Percentiles rank a stretch among this genome's conserved stretches.
Conservation (phyloP, 2,113 vertebrate species). For the Hiodon alosoides region DNA sequence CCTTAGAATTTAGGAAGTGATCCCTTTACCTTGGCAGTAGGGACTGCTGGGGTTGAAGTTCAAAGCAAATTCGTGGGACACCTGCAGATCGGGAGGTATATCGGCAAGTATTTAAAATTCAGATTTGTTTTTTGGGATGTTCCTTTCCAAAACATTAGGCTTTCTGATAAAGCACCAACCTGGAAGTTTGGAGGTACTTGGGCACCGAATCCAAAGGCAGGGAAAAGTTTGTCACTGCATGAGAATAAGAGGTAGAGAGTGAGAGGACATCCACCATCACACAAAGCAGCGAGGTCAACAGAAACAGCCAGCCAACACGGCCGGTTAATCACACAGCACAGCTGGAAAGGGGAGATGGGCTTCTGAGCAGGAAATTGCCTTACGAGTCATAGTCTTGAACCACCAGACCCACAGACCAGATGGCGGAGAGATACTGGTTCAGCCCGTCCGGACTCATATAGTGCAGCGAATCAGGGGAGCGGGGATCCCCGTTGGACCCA, state of each 20-base stretch:
- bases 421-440: slow-evolving; percentile 82
- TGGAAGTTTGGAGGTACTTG: slow-evolving; percentile 82
- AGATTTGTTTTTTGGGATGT: neutral
- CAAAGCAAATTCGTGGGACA: slow-evolving; percentile 87
- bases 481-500: slow-evolving; percentile 86
- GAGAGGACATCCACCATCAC: neutral
- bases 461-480: slow-evolving; percentile 80
- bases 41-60: slow-evolving; percentile 85
- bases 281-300: neutral
- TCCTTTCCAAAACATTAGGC: neutral
- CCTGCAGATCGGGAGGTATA: slow-evolving; percentile 53
- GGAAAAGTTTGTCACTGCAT: slow-evolving; percentile 83
- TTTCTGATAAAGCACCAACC: slow-evolving; percentile 52
- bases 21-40: slow-evolving; percentile 75
- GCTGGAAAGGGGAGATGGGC: neutral
- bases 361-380: slow-evolving; percentile 24
- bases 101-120: neutral
- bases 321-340: neutral
- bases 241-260: slow-evolving; percentile 21
- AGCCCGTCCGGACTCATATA: slow-evolving; percentile 79
- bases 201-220: slow-evolving; percentile 89
- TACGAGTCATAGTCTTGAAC: slow-evolving; percentile 89
- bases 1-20: no score
- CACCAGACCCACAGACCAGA: slow-evolving; percentile 88
- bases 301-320: neutral